A percentile compares a stretch with the other conserved stretches of the same genome.
Evolutionary conservation across 2,888 invertebrate species (phyloP).

Genomic region (Nomada lathburiana): DNA sequence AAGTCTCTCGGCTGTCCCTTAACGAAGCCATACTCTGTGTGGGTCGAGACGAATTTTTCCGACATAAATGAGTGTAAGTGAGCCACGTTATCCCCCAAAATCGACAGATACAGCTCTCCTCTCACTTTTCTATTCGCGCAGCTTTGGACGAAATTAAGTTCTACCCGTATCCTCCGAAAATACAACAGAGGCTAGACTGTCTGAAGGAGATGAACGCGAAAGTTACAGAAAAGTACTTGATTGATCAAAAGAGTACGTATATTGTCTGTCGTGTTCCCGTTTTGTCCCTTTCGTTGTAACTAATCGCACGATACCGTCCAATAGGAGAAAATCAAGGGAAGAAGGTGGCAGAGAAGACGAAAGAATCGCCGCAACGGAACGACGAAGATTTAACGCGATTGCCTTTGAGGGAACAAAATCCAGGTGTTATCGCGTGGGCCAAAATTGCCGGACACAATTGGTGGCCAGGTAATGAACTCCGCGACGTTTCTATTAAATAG

Average conservation of each 20-base stretch:
- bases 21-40: constrained; percentile 74
- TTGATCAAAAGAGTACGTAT: constrained; percentile 63
- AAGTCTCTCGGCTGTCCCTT: constrained; percentile 62
- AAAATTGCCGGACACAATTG: constrained; percentile 79
- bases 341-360: constrained; percentile 45
- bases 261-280: too few species aligned
- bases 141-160: constrained; percentile 72
- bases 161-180: constrained; percentile 75
- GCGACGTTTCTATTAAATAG: too few species aligned
- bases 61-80: constrained; percentile 68
- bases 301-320: not conserved
- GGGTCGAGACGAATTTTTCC: constrained; percentile 74
- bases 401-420: constrained; percentile 76
- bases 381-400: constrained; percentile 60
- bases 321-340: constrained; percentile 48
- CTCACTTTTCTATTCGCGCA: constrained; percentile 3
- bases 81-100: not conserved
- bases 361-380: constrained; percentile 38
- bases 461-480: constrained; percentile 78
- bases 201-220: constrained; percentile 71
- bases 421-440: constrained; percentile 79
- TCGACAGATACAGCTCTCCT: not conserved
- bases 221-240: constrained; percentile 69
- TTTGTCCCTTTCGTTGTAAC: not conserved
- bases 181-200: constrained; percentile 68